These are phyloP conservation scores for Achroia grisella DNA, from an alignment of 1,140 invertebrate species.

Conservation along the genomic window DNA sequence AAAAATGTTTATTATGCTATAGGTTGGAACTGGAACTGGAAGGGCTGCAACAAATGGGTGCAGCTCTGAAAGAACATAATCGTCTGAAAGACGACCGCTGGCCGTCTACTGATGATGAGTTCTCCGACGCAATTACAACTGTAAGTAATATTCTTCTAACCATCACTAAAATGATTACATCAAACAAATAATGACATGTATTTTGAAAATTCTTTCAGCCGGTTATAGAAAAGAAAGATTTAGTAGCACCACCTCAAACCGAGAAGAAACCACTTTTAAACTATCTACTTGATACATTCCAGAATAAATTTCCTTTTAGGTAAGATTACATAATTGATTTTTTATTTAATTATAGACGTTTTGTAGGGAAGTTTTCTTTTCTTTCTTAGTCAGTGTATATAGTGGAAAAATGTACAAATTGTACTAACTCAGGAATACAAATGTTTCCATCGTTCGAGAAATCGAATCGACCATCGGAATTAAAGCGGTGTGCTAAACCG, in stretches of 20 bases:
- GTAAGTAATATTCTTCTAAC: constrained; percentile 16
- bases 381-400: too few relatives aligned
- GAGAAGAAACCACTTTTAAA: constrained; percentile 47
- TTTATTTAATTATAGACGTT: too few relatives aligned
- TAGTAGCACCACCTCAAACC: constrained; percentile 21
- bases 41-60: constrained; percentile 35
- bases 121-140: constrained; percentile 52
- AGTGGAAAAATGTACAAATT: too few relatives aligned
- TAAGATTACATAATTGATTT: constrained; percentile 10
- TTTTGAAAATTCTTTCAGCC: constrained; percentile 32
- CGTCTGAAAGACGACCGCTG: constrained; percentile 22
- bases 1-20: not conserved
- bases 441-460: too few relatives aligned
- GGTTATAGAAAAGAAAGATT: constrained; percentile 54
- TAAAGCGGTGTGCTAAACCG: too few relatives aligned
- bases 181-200: not conserved
- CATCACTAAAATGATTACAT: too few relatives aligned
- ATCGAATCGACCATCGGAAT: too few relatives aligned
- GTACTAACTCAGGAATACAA: too few relatives aligned
- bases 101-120: constrained; percentile 53
- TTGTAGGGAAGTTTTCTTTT: too few relatives aligned
- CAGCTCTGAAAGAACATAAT: constrained; percentile 26
- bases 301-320: constrained; percentile 39
- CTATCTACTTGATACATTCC: constrained; percentile 46
- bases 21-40: constrained; percentile 47